Evolutionary conservation across 2,797 vertebrate genomes (phyloP).

Genomic region (Sebastes alutus): DNA sequence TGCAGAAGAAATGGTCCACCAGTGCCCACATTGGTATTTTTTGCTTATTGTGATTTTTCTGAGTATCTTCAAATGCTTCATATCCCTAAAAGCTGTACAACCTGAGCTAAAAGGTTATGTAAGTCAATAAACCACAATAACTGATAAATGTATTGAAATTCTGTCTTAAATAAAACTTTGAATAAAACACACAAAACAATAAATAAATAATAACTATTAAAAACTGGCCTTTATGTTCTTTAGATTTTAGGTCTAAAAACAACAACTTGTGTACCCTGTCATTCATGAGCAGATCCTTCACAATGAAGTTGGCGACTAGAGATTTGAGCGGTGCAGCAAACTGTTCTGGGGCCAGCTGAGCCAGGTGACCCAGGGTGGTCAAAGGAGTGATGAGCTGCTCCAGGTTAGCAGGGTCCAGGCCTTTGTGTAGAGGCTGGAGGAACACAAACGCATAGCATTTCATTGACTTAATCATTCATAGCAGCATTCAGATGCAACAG

Average conservation of each 20-base stretch:
- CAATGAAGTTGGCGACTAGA: slow-evolving; percentile 96
- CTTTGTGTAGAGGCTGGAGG: slow-evolving; percentile 93
- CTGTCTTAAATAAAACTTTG: background rate
- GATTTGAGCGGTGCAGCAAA: slow-evolving; percentile 96
- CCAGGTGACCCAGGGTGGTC: slow-evolving; percentile 95
- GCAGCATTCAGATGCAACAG: background rate
- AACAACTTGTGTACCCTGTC: slow-evolving; percentile 85
- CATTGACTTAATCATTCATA: background rate
- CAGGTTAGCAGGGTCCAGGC: slow-evolving; percentile 93
- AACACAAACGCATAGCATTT: background rate
- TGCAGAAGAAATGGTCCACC: background rate
- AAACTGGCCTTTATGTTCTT: background rate
- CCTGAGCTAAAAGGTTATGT: background rate
- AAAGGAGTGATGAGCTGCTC: slow-evolving; percentile 96
- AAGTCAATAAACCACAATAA: background rate
- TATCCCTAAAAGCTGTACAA: background rate
- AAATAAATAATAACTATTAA: background rate
- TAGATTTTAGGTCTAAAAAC: background rate
- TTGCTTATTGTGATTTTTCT: background rate
- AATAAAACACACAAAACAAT: background rate
- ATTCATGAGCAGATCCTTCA: slow-evolving; percentile 98
- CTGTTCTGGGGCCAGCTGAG: slow-evolving; percentile 95
- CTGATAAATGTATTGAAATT: background rate
- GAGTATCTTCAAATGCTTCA: background rate
- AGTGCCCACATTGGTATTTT: background rate